These are phyloP conservation scores for Maccullochella peelii DNA, from an alignment of 2,113 vertebrate species.

Conservation along the genomic window DNA sequence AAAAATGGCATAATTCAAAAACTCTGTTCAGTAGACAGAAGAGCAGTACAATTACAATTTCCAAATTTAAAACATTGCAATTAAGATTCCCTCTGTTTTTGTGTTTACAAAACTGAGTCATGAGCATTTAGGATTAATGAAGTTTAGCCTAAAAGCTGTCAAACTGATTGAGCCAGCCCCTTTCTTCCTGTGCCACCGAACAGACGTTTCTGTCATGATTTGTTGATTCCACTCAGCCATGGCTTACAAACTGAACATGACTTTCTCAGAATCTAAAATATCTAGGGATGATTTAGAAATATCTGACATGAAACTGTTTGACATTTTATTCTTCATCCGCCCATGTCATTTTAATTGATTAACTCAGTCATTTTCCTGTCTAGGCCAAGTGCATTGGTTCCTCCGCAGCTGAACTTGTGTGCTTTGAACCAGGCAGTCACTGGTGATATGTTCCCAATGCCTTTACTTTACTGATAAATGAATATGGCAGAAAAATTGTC, in stretches of 20 bases:
- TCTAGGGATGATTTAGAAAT: conserved; percentile 19
- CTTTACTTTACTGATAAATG: conserved; percentile 69
- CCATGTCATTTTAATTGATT: conserved; percentile 47
- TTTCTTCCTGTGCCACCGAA: conserved; percentile 11
- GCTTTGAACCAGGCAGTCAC: conserved; percentile 45
- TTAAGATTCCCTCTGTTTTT: conserved; percentile 18
- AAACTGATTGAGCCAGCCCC: conserved; percentile 7
- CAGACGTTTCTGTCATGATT: conserved; percentile 47
- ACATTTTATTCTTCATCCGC: conserved; percentile 40
- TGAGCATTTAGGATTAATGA: conserved; percentile 11
- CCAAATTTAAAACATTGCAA: background rate
- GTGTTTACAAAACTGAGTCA: conserved; percentile 5
- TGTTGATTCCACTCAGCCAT: conserved; percentile 45
- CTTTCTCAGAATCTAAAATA: conserved; percentile 13
- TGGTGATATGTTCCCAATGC: conserved; percentile 35
- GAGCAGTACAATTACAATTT: background rate
- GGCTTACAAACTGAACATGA: conserved; percentile 18
- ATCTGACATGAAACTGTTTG: conserved; percentile 33
- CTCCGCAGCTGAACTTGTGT: conserved; percentile 6
- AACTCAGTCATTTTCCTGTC: conserved; percentile 5
- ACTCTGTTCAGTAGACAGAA: background rate
- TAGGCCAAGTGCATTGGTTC: background rate
- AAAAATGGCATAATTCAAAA: background rate
- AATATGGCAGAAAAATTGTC: conserved; percentile 75
- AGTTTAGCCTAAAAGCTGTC: conserved; percentile 32